Evolutionary conservation across 2,113 vertebrate species (phyloP).

Genomic region (Hippocampus comes): DNA sequence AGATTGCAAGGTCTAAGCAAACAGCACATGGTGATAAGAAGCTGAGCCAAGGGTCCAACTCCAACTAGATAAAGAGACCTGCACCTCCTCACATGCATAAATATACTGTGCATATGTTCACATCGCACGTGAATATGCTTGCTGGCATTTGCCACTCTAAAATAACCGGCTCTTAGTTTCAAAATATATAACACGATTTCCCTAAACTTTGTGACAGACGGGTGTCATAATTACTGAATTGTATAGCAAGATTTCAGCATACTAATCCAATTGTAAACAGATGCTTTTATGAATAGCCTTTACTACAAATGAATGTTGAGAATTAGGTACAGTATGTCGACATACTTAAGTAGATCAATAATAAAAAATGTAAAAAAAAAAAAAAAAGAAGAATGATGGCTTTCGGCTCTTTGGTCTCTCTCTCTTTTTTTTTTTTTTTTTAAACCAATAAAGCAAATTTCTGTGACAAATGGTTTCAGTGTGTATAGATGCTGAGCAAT

Average conservation of each 20-base stretch:
- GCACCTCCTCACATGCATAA: conserved; percentile 19
- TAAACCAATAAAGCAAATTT: background rate
- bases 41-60: conserved; percentile 73
- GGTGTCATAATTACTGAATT: background rate
- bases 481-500: background rate
- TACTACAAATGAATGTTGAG: background rate
- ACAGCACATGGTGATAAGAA: conserved; percentile 69
- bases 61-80: conserved; percentile 70
- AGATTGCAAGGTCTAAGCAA: conserved; percentile 72
- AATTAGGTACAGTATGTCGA: background rate
- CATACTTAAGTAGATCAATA: background rate
- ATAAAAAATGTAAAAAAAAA: background rate
- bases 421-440: background rate
- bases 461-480: background rate
- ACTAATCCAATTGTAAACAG: background rate
- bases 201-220: background rate
- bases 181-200: background rate
- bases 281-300: background rate
- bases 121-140: background rate
- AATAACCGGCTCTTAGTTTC: background rate
- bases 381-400: background rate
- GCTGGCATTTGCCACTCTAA: background rate
- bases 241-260: background rate
- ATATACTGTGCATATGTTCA: conserved; percentile 9
- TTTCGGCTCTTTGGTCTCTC: background rate